Conservation (phyloP, 2,797 vertebrate genomes). For the Fistularia tabacaria region DNA sequence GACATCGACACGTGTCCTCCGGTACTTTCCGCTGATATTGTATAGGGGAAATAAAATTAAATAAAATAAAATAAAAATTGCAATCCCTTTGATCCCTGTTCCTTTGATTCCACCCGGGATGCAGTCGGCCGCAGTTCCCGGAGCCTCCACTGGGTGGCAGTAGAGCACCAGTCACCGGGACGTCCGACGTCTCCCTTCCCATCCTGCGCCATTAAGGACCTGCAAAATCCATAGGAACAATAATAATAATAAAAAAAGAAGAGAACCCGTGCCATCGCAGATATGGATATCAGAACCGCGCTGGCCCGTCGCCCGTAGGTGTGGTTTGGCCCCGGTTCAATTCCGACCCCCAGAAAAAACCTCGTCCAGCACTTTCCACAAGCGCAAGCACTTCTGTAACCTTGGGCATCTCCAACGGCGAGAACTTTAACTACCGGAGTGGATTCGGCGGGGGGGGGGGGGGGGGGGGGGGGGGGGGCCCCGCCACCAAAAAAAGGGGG, state of each 20-base stretch:
- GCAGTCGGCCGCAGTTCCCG: constrained; percentile 9
- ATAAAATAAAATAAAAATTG: no score
- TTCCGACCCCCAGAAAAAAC: constrained; percentile 37
- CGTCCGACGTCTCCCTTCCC: neutral
- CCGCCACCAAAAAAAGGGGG: no score
- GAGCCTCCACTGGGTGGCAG: constrained; percentile 63
- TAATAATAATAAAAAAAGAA: neutral
- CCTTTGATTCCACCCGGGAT: neutral
- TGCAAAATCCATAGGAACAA: constrained; percentile 27
- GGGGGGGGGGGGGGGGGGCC: no score
- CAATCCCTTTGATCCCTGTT: neutral
- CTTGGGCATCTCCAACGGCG: constrained; percentile 47
- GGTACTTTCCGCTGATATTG: no score
- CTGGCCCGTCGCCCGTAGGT: constrained; percentile 51
- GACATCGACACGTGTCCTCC: neutral
- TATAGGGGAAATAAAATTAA: no score
- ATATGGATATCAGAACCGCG: constrained; percentile 16
- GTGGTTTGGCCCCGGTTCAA: constrained; percentile 34
- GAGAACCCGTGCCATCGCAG: neutral
- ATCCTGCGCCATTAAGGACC: constrained; percentile 27
- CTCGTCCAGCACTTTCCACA: constrained; percentile 31
- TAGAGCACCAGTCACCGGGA: constrained; percentile 33
- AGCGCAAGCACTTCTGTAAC: constrained; percentile 55
- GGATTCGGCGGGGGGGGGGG: no score
- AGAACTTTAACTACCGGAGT: constrained; percentile 43